Conservation (phyloP, 2,888 invertebrate species). For the Mechanitis messenoides region DNA sequence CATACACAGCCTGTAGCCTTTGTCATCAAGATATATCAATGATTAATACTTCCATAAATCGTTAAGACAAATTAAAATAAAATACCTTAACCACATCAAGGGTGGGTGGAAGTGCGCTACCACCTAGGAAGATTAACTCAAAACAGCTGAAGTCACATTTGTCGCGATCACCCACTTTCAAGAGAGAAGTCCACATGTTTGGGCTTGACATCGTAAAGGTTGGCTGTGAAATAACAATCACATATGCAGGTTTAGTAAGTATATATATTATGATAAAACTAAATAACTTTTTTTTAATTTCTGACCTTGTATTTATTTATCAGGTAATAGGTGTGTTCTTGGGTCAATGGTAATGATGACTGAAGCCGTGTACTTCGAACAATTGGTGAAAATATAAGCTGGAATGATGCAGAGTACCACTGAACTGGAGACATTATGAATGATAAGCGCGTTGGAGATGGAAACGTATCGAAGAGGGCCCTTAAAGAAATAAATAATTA, state of each 20-base stretch:
- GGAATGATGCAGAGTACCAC: conserved; percentile 45
- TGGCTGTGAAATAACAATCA: conserved; percentile 31
- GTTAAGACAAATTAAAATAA: too few relatives aligned
- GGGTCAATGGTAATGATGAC: conserved; percentile 34
- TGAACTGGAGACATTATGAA: conserved; percentile 46
- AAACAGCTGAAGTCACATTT: conserved; percentile 52
- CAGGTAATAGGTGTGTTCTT: conserved; percentile 39
- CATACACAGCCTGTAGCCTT: too few relatives aligned
- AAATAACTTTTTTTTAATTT: too few relatives aligned
- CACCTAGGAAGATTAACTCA: conserved; percentile 43
- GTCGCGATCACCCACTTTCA: conserved; percentile 40
- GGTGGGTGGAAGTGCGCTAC: conserved; percentile 43
- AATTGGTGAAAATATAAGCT: conserved; percentile 38
- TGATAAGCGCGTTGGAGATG: conserved; percentile 39
- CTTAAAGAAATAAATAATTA: conserved; percentile 14
- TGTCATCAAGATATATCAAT: too few relatives aligned
- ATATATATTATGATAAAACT: too few relatives aligned
- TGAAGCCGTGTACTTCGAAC: conserved; percentile 44
- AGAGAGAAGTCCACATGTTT: conserved; percentile 43
- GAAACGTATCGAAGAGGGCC: conserved; percentile 29
- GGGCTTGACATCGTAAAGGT: conserved; percentile 39
- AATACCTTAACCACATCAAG: conserved; percentile 44
- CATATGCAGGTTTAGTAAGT: not conserved
- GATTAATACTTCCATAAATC: too few relatives aligned
- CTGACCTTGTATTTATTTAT: conserved; percentile 45